Evolutionary conservation across 2,113 vertebrate species (phyloP), one percentile per base, ranked within the genome.

Genomic region (Lepus americanus): DNA sequence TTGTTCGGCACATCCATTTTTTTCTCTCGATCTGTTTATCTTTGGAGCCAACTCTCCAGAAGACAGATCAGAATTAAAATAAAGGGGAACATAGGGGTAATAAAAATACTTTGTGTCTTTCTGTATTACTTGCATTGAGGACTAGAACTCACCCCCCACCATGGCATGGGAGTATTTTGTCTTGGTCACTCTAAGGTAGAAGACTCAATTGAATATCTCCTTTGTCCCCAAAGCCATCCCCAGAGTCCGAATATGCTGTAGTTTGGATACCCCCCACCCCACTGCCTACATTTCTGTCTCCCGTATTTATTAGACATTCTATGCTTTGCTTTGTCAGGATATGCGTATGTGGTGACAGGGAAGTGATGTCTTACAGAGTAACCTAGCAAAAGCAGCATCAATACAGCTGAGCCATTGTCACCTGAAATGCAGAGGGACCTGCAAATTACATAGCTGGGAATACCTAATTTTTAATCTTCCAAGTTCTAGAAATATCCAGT

Each of bases 201-300:
- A 80, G 72, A 72, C 92, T 59, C 77, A 80, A 87, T 17, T 74
- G 94, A 95, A 27, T 91, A 77, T 94, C 82, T 91, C 94, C 96
- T 97, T 97, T 97, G 96, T 97, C 91, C 93, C 79, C 55, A 39
- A 92, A 94, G 36, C 89, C 80, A 82, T n/a, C 53, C 27, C 88
- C 55, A 39, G 36, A 79, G 39, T 90, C 59, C 73, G n/a, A 86
- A 74, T 89, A 33, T 66, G 19, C 33, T 83, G 5, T 64, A 74
- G 13, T 80, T 86, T 11, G 53, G 36, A 5, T 67, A 31, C 25
- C 36, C 86, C 59, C 10, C 67, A 7, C n/a, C 19, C 29, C 16
- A 2, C 44, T 64, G 80, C 33, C 44, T 85, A 10, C 29, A 55
- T 95, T 94, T 87, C 53, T 31, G 90, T 51, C 12, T 85, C 63